Percentiles rank a stretch among this genome's conserved stretches.
phyloP scores from a whole-genome alignment of 2,113 vertebrate genomes.

The Microcebus griseorufus region DNA sequence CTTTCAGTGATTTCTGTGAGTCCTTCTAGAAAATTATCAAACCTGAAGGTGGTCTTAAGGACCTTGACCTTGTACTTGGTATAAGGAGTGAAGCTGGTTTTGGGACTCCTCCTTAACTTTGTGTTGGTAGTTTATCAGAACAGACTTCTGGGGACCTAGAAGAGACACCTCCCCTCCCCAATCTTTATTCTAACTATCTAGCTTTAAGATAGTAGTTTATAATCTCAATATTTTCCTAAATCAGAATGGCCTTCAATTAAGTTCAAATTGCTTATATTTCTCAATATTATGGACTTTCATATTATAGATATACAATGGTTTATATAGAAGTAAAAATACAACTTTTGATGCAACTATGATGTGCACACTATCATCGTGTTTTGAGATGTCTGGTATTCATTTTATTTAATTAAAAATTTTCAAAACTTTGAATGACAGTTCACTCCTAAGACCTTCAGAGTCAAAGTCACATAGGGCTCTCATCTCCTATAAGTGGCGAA shows the following conservation, averaged over 20 bases:
- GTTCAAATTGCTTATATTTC: background rate
- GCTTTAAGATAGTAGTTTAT: background rate
- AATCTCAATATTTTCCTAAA: background rate
- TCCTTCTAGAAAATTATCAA: background rate
- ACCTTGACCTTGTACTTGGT: background rate
- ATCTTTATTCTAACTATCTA: background rate
- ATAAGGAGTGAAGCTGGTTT: background rate
- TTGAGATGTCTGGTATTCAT: background rate
- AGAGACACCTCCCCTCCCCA: background rate
- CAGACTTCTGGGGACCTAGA: background rate
- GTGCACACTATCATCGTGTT: background rate
- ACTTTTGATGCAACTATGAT: background rate
- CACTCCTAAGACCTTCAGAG: background rate
- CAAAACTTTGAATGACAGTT: background rate
- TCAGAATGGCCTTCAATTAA: background rate
- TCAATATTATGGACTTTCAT: background rate
- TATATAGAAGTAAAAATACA: background rate
- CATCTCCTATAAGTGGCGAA: background rate
- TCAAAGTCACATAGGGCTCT: background rate
- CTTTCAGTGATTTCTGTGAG: background rate
- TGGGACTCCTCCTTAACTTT: background rate
- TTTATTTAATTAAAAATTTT: background rate
- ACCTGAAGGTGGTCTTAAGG: background rate
- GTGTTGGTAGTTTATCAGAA: background rate
- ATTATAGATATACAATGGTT: background rate